phyloP scores from a whole-genome alignment of 2,888 invertebrate genomes.

The Drosophila eohydei region DNA sequence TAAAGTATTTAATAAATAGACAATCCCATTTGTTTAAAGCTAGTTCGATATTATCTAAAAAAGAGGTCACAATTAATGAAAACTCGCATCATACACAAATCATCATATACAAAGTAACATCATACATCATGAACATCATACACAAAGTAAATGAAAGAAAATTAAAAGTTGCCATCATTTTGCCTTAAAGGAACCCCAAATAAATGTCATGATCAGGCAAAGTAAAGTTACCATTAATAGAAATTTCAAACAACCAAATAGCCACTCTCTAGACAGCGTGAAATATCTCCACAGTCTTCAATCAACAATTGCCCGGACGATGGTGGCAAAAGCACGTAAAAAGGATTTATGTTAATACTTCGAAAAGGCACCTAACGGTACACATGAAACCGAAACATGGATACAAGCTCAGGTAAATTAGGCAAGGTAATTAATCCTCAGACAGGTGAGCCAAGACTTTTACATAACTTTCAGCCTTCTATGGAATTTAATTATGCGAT shows the following conservation, averaged over 20 bases:
- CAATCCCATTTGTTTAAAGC: too few relatives aligned
- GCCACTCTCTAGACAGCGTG: constrained; percentile 40
- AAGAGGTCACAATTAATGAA: too few relatives aligned
- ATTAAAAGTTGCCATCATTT: constrained; percentile 15
- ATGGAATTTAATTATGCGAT: constrained; percentile 51
- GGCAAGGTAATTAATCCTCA: constrained; percentile 16
- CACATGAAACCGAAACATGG: constrained; percentile 38
- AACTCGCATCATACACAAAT: too few relatives aligned
- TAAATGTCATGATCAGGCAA: constrained; percentile 19
- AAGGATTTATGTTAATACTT: constrained; percentile 67
- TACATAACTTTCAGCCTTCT: constrained; percentile 39
- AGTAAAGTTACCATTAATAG: constrained; percentile 21
- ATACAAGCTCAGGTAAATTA: constrained; percentile 22
- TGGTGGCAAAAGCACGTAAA: constrained; percentile 61
- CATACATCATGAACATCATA: too few relatives aligned
- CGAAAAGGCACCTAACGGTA: constrained; percentile 33
- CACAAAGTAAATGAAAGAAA: neutral
- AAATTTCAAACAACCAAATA: constrained; percentile 11
- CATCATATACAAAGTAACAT: too few relatives aligned
- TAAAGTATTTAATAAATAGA: too few relatives aligned
- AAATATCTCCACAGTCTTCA: constrained; percentile 25
- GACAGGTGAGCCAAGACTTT: constrained; percentile 30
- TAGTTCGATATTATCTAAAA: too few relatives aligned
- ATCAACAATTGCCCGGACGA: constrained; percentile 44
- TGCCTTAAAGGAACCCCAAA: constrained; percentile 14